Percentiles rank a stretch among this genome's conserved stretches.
These are phyloP conservation scores for Heliopora coerulea DNA, from an alignment of 92 coral and sea anemone genomes.

Conservation along the genomic window DNA sequence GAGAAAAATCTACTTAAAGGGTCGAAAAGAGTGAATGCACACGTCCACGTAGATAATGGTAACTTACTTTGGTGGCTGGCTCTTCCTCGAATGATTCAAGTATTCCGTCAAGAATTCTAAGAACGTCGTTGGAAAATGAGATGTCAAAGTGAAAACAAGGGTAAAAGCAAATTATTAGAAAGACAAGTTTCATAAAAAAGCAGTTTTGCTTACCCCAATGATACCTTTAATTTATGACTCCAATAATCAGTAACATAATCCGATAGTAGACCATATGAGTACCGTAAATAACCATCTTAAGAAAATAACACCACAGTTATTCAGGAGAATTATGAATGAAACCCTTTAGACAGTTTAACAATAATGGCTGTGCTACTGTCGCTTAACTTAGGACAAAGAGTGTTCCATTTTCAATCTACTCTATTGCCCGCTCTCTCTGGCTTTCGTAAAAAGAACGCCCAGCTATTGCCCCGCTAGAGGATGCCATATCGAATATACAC, in stretches of 20 bases:
- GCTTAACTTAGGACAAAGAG: slow-evolving; percentile 27
- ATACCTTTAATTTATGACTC: slow-evolving; percentile 64
- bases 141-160: background rate
- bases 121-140: background rate
- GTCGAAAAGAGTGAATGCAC: no score
- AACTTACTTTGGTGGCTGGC: slow-evolving; percentile 27
- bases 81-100: slow-evolving; percentile 32
- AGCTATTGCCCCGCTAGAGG: no score
- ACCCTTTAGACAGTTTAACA: background rate
- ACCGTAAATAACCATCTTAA: slow-evolving; percentile 77
- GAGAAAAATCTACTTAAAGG: no score
- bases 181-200: background rate
- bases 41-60: no score
- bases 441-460: no score
- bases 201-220: slow-evolving; percentile 58
- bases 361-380: background rate
- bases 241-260: slow-evolving; percentile 70
- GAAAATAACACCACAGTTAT: background rate
- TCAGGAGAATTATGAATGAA: background rate
- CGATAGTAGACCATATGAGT: slow-evolving; percentile 81
- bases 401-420: no score
- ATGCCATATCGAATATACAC: no score
- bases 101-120: slow-evolving; percentile 18
- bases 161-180: background rate
- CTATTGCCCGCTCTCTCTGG: no score